phyloP scores from a whole-genome alignment of 1,140 invertebrate species.

The Lucilia sericata region DNA sequence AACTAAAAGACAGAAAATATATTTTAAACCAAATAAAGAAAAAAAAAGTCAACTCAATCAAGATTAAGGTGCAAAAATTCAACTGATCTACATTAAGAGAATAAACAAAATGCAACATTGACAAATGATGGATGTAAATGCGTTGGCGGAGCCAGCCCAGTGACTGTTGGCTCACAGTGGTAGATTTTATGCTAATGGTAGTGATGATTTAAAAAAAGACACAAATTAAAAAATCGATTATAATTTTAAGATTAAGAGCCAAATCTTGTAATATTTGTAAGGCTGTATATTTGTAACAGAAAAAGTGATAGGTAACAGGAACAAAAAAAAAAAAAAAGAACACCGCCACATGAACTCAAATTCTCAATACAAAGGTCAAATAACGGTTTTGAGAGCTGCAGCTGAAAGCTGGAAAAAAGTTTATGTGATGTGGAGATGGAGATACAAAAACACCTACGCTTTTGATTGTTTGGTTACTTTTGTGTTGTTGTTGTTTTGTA shows the following conservation, averaged over 20 bases:
- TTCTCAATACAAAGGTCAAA: not conserved
- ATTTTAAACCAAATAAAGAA: not conserved
- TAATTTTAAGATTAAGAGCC: not conserved
- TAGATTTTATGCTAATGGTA: not conserved
- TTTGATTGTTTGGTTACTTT: not conserved
- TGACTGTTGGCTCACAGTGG: not conserved
- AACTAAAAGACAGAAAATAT: not conserved
- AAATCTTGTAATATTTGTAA: not conserved
- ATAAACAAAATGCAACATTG: slow-evolving; percentile 19
- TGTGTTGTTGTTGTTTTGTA: not conserved
- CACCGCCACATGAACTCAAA: not conserved
- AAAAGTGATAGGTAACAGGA: not conserved
- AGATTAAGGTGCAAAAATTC: slow-evolving; percentile 11
- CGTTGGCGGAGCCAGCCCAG: not conserved
- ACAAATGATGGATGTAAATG: slow-evolving; percentile 29
- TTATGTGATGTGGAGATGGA: not conserved
- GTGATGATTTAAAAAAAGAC: not conserved
- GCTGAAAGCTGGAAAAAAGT: not conserved
- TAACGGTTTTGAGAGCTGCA: not conserved
- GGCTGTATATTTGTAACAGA: not conserved
- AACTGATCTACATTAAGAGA: not conserved
- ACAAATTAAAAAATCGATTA: slow-evolving; percentile 17
- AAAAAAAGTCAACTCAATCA: slow-evolving; percentile 10
- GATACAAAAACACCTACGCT: slow-evolving; percentile 13
- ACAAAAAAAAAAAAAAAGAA: not conserved